phyloP scores from a whole-genome alignment of 1,140 invertebrate species.

The Drosophila kikkawai region DNA sequence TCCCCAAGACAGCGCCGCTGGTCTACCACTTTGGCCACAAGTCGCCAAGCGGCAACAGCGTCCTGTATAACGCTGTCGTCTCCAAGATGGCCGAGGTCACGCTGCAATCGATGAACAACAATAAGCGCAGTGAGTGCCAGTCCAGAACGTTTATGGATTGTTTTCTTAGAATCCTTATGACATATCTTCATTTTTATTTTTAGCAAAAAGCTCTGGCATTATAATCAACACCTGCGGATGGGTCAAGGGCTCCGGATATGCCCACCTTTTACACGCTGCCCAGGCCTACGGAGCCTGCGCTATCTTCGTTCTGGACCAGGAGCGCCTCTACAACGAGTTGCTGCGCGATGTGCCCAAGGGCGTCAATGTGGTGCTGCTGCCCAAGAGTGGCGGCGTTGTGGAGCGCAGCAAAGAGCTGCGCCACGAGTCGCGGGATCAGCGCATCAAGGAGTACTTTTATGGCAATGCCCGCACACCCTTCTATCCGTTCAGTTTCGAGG shows the following conservation, averaged over 20 bases:
- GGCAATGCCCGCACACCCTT: conserved; percentile 90
- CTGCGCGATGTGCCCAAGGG: conserved; percentile 96
- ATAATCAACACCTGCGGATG: conserved; percentile 99
- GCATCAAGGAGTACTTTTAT: conserved; percentile 98
- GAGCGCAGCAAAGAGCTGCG: conserved; percentile 91
- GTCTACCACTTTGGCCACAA: conserved; percentile 98
- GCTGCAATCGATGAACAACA: conserved; percentile 92
- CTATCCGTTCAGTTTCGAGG: conserved; percentile 96
- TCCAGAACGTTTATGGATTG: neutral
- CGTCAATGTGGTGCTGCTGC: conserved; percentile 96
- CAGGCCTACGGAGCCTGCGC: conserved; percentile 98
- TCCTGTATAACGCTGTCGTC: conserved; percentile 94
- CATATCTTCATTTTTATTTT: conserved; percentile 54
- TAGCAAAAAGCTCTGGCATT: conserved; percentile 95
- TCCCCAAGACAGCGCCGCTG: conserved; percentile 95
- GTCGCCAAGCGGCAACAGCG: conserved; percentile 90
- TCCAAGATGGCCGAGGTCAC: conserved; percentile 94
- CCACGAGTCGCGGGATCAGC: conserved; percentile 91
- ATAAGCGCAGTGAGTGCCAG: conserved; percentile 90
- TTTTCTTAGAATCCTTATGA: neutral
- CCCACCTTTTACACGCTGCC: conserved; percentile 93
- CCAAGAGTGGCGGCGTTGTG: conserved; percentile 98
- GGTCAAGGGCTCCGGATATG: conserved; percentile 96
- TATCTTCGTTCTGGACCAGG: conserved; percentile 98
- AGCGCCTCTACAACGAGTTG: conserved; percentile 97